Conservation (phyloP, 2,888 invertebrate species). For the Agrotis segetum region DNA sequence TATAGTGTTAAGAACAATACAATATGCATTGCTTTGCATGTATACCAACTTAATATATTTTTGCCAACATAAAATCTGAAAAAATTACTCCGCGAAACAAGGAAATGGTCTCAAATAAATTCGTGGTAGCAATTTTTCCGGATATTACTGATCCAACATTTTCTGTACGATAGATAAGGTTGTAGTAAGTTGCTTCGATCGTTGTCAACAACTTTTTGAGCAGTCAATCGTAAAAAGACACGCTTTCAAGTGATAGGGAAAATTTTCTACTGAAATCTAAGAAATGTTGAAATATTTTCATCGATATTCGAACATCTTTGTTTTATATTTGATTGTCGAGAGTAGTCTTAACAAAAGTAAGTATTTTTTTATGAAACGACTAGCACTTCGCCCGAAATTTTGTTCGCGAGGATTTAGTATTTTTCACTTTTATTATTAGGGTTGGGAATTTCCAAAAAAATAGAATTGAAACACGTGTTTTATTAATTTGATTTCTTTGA, state of each 20-base stretch:
- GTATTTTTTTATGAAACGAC: neutral
- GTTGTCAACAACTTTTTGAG: conserved; percentile 35
- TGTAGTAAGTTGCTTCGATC: conserved; percentile 38
- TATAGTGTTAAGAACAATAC: neutral
- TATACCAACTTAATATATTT: neutral
- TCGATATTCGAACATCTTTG: conserved; percentile 10
- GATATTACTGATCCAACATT: conserved; percentile 44
- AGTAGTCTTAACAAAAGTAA: neutral
- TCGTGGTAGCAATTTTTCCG: conserved; percentile 34
- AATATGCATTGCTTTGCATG: neutral
- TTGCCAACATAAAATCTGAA: conserved; percentile 5
- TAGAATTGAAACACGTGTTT: too few species aligned
- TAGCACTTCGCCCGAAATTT: too few species aligned
- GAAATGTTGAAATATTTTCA: conserved; percentile 25
- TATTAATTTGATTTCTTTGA: too few species aligned
- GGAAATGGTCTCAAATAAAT: conserved; percentile 49
- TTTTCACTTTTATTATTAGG: too few species aligned
- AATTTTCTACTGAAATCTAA: conserved; percentile 26
- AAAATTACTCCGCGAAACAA: conserved; percentile 27
- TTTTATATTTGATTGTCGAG: conserved; percentile 3
- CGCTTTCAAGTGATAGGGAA: conserved; percentile 13
- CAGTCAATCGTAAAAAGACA: conserved; percentile 30
- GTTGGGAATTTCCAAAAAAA: too few species aligned
- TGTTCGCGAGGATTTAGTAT: too few species aligned
- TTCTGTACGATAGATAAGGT: conserved; percentile 49